Conservation (phyloP, 2,113 vertebrate genomes). For the Antechinus stuartii region DNA sequence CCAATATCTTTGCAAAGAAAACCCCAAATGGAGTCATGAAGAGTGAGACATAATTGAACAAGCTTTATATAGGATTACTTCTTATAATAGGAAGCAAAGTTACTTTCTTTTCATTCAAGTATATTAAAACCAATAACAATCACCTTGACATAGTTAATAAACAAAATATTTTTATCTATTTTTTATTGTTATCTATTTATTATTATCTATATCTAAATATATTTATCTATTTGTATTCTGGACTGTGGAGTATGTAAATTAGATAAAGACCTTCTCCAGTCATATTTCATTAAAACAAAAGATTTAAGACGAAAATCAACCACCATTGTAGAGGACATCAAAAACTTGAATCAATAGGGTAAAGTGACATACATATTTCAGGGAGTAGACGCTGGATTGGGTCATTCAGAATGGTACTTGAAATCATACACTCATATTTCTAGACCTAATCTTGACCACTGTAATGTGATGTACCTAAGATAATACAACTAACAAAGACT, state of each 20-base stretch:
- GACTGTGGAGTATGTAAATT: no score
- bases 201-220: no score
- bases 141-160: not conserved
- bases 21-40: no score
- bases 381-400: not conserved
- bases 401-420: not conserved
- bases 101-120: constrained; percentile 27
- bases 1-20: no score
- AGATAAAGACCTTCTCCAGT: not conserved
- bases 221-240: no score
- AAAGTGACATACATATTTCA: constrained; percentile 10
- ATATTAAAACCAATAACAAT: constrained; percentile 11
- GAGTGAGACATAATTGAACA: no score
- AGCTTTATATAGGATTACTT: no score
- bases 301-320: constrained; percentile 6
- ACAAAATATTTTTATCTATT: no score
- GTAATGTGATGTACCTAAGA: no score
- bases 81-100: constrained; percentile 22
- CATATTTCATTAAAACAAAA: not conserved
- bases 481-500: no score
- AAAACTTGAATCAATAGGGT: not conserved
- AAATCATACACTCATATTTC: not conserved
- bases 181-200: no score
- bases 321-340: constrained; percentile 8
- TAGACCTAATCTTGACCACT: not conserved